phyloP scores from a whole-genome alignment of 2,888 invertebrate species.

The Gymnosoma rotundatum region DNA sequence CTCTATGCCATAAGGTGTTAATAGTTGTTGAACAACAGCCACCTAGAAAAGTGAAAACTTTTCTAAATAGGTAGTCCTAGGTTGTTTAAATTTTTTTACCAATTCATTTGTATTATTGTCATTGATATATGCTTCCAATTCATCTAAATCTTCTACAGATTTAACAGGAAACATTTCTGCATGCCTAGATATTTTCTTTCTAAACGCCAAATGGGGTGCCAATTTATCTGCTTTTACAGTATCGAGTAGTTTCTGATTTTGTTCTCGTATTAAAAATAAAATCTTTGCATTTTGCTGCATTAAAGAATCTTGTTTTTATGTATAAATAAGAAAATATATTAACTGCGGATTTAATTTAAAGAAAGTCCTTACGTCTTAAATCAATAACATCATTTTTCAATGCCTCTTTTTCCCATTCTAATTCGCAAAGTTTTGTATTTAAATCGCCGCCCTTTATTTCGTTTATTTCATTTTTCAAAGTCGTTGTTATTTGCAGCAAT shows the following conservation, averaged over 20 bases:
- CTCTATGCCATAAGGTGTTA: conserved; percentile 45
- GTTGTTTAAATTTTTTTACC: conserved; percentile 7
- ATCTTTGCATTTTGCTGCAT: conserved; percentile 51
- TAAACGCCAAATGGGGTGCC: conserved; percentile 12
- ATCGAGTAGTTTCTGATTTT: conserved; percentile 44
- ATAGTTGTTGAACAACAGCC: conserved; percentile 38
- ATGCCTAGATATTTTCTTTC: conserved; percentile 27
- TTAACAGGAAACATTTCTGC: conserved; percentile 50
- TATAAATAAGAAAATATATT: not conserved
- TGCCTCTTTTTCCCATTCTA: conserved; percentile 41
- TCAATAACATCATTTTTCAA: conserved; percentile 53
- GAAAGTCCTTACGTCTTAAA: conserved; percentile 41
- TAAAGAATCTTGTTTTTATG: conserved; percentile 17
- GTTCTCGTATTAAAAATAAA: conserved; percentile 34
- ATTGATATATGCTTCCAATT: conserved; percentile 36
- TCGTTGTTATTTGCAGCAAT: conserved; percentile 49
- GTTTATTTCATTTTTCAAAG: conserved; percentile 47
- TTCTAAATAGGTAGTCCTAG: not conserved
- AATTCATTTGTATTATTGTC: conserved; percentile 41
- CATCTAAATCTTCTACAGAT: conserved; percentile 27
- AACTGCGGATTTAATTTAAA: not conserved
- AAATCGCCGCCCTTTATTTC: conserved; percentile 45
- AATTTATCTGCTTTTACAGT: conserved; percentile 29
- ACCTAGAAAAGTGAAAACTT: conserved; percentile 24
- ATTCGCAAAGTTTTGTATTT: conserved; percentile 39